A percentile compares a stretch with the other conserved stretches of the same genome.
Evolutionary conservation across 2,113 vertebrate species (phyloP).

Genomic region (Solea senegalensis): DNA sequence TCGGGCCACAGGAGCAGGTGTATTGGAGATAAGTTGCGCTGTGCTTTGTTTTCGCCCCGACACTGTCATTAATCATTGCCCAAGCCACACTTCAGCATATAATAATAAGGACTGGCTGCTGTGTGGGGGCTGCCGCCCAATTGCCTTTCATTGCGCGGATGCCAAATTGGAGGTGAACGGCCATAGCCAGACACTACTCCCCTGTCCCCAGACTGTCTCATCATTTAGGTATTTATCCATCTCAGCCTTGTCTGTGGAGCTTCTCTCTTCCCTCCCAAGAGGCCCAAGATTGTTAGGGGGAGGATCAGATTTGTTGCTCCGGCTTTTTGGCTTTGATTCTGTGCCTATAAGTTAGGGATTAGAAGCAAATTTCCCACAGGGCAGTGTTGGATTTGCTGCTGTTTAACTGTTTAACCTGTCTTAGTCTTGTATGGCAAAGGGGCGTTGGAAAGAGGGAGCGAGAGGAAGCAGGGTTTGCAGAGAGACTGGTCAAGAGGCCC

Average conservation of each 20-base stretch:
- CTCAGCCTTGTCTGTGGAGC: constrained; percentile 91
- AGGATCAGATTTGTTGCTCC: constrained; percentile 99
- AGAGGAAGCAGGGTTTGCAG: constrained; percentile 88
- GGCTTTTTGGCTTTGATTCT: constrained; percentile 99
- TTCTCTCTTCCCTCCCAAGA: constrained; percentile 94
- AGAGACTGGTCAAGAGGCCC: constrained; percentile 92
- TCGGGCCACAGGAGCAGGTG: constrained; percentile 96
- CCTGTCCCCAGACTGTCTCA: constrained; percentile 97
- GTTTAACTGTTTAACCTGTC: constrained; percentile 99
- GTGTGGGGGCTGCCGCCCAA: constrained; percentile 93
- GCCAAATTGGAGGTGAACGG: constrained; percentile 99
- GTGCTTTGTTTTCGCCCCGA: constrained; percentile 98
- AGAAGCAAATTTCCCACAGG: constrained; percentile 99
- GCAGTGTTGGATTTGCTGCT: constrained; percentile 98
- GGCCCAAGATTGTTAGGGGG: constrained; percentile 92
- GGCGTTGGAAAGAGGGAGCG: constrained; percentile 78
- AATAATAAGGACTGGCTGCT: constrained; percentile 99
- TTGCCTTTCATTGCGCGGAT: constrained; percentile 96
- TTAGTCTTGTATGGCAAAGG: constrained; percentile 83
- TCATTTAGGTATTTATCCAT: constrained; percentile 99
- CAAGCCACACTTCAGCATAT: constrained; percentile 98
- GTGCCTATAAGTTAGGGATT: constrained; percentile 99
- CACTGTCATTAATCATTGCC: constrained; percentile 99
- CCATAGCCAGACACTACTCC: constrained; percentile 94
- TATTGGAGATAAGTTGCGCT: constrained; percentile 98